phyloP scores from a whole-genome alignment of 2,888 invertebrate species.

The Brenthis hecate region DNA sequence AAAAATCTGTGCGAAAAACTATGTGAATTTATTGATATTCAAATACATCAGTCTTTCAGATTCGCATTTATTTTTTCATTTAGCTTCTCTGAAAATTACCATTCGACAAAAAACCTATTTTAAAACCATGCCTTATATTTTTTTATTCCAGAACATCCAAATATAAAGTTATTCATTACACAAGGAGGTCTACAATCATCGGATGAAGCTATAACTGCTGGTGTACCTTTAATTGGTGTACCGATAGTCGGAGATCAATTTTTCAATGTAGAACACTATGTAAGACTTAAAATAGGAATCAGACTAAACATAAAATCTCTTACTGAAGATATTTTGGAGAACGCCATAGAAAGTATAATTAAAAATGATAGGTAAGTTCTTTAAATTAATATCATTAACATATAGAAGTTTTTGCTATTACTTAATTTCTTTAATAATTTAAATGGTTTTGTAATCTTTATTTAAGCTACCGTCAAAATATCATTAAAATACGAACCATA shows the following conservation, averaged over 20 bases:
- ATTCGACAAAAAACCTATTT: too few relatives aligned
- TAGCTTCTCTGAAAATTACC: background rate
- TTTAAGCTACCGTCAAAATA: slow-evolving; percentile 42
- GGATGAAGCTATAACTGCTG: slow-evolving; percentile 62
- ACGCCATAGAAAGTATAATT: slow-evolving; percentile 46
- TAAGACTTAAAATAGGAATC: slow-evolving; percentile 52
- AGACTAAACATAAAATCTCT: slow-evolving; percentile 50
- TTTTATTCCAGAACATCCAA: slow-evolving; percentile 52
- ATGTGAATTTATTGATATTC: too few relatives aligned
- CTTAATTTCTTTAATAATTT: too few relatives aligned
- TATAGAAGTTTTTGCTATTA: too few relatives aligned
- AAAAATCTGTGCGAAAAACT: too few relatives aligned
- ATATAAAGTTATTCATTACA: slow-evolving; percentile 62
- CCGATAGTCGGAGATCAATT: slow-evolving; percentile 67
- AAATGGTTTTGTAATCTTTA: background rate
- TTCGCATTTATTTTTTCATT: too few relatives aligned
- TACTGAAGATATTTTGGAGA: slow-evolving; percentile 46
- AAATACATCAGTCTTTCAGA: too few relatives aligned
- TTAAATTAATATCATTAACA: too few relatives aligned
- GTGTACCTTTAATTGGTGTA: slow-evolving; percentile 61
- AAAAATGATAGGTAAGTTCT: slow-evolving; percentile 45
- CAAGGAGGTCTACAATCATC: slow-evolving; percentile 69
- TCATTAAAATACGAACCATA: slow-evolving; percentile 33
- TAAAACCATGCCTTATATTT: background rate
- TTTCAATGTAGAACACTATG: slow-evolving; percentile 54